Conservation (phyloP, 2,113 vertebrate species). For the Bubalus kerabau region DNA sequence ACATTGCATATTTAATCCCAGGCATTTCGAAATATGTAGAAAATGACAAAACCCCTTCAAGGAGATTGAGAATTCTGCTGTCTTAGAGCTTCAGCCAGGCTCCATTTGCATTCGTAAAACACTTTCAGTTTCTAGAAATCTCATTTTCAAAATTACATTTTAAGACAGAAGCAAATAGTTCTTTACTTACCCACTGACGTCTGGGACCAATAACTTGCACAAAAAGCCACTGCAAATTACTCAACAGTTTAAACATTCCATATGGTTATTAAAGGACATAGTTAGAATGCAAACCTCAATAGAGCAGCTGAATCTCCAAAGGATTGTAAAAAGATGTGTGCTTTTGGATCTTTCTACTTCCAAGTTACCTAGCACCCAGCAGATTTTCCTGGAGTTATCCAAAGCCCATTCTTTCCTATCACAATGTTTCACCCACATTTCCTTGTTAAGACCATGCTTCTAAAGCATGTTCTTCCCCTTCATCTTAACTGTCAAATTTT, state of each 20-base stretch:
- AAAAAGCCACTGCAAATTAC: neutral
- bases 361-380: neutral
- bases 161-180: conserved; percentile 12
- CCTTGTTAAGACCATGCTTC: neutral
- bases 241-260: neutral
- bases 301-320: neutral
- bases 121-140: neutral
- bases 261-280: neutral
- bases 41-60: neutral
- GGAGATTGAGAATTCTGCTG: neutral
- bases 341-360: neutral
- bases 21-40: neutral
- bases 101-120: conserved; percentile 3
- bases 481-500: neutral
- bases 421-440: neutral
- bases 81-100: neutral
- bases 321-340: neutral
- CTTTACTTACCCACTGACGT: neutral
- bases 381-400: neutral
- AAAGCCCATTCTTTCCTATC: neutral
- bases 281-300: neutral
- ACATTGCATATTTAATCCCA: neutral
- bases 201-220: neutral
- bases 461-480: neutral
- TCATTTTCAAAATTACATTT: conserved; percentile 29